These are phyloP conservation scores for Seladonia tumulorum DNA, from an alignment of 2,888 invertebrate species.

Conservation along the genomic window DNA sequence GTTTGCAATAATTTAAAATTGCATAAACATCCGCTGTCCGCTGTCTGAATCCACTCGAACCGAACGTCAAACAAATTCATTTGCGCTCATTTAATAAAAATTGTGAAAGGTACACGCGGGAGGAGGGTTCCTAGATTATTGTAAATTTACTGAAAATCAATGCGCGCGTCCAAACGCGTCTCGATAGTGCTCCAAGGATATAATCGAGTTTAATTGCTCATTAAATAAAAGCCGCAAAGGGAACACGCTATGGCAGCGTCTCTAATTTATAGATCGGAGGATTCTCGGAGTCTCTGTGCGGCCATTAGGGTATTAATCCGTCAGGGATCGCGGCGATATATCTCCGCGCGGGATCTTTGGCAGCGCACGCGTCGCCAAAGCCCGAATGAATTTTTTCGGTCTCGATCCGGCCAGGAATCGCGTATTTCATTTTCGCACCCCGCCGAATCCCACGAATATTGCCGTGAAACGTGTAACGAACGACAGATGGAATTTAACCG, in stretches of 20 bases:
- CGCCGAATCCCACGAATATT: slow-evolving; percentile 2
- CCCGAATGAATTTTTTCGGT: slow-evolving; percentile 9
- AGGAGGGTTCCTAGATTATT: neutral
- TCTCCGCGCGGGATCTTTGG: neutral
- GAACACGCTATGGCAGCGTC: neutral
- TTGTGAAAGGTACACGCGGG: neutral
- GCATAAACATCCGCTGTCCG: too few relatives aligned
- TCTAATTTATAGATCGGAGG: neutral
- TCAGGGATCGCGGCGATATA: neutral
- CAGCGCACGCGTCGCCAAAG: neutral
- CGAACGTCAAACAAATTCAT: too few relatives aligned
- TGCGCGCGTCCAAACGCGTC: too few relatives aligned
- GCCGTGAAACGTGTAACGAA: slow-evolving; percentile 31
- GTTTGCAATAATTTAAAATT: too few relatives aligned
- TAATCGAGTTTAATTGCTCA: neutral
- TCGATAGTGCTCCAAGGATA: neutral
- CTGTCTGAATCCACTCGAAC: too few relatives aligned
- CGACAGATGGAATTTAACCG: slow-evolving; percentile 32
- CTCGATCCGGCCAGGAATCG: slow-evolving; percentile 8
- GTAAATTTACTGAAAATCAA: too few relatives aligned
- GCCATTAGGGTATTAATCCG: neutral
- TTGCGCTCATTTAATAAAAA: too few relatives aligned
- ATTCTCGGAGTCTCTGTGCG: neutral
- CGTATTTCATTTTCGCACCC: slow-evolving; percentile 31
- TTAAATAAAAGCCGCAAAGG: neutral